These are phyloP conservation scores for Porites australiensis DNA, from an alignment of 64 coral and sea anemone species.

Conservation along the genomic window DNA sequence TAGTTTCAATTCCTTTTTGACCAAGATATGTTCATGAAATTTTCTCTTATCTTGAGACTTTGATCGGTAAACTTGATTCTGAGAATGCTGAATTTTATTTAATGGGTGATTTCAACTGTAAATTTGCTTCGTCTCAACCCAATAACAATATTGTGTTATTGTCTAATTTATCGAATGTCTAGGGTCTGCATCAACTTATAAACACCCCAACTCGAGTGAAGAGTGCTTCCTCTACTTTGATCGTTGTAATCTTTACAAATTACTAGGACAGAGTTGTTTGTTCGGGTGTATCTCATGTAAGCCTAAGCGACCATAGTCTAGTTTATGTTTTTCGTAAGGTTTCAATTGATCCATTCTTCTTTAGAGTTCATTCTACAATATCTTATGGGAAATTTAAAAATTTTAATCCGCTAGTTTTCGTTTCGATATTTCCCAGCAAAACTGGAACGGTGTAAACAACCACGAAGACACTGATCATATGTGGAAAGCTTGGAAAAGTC, in stretches of 20 bases:
- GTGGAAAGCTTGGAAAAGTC: conserved; percentile 13
- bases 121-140: neutral
- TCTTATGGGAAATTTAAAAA: conserved; percentile 71
- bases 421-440: neutral
- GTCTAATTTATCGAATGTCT: conserved; percentile 22
- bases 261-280: conserved; percentile 50
- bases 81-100: conserved; percentile 38
- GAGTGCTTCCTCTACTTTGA: conserved; percentile 38
- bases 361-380: conserved; percentile 34
- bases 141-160: conserved; percentile 11
- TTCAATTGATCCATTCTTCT: neutral
- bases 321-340: conserved; percentile 55
- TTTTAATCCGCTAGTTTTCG: conserved; percentile 30
- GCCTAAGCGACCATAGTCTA: conserved; percentile 66
- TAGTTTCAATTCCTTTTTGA: too few relatives aligned
- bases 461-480: conserved; percentile 18
- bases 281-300: conserved; percentile 64
- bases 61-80: conserved; percentile 45
- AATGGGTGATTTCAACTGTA: conserved; percentile 38
- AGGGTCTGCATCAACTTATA: conserved; percentile 51
- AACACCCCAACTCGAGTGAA: conserved; percentile 61
- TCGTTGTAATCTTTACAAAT: conserved; percentile 68
- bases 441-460: conserved; percentile 24
- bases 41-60: conserved; percentile 48
- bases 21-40: too few relatives aligned